These are phyloP conservation scores for Tachina fera DNA, from an alignment of 2,888 invertebrate species.

Conservation along the genomic window DNA sequence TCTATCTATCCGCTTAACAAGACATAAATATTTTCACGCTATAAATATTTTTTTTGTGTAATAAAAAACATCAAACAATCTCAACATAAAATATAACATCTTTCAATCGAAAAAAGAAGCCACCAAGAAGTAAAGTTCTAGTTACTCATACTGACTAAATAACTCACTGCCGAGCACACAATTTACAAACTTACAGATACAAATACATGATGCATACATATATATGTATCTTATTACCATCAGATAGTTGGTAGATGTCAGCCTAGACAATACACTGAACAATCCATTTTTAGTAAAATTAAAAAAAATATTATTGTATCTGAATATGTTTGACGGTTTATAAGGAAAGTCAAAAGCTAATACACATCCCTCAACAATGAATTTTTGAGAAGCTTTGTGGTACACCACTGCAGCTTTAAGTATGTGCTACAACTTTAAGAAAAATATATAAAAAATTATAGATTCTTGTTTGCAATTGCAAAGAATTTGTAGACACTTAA, in stretches of 20 bases:
- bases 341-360: slow-evolving; percentile 61
- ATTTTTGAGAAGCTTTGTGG: too few species aligned
- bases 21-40: slow-evolving; percentile 68
- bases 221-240: slow-evolving; percentile 68
- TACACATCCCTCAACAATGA: not conserved
- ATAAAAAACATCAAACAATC: slow-evolving; percentile 35
- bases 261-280: slow-evolving; percentile 28
- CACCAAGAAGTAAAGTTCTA: slow-evolving; percentile 36
- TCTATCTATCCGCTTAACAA: slow-evolving; percentile 35
- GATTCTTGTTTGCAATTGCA: not conserved
- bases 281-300: slow-evolving; percentile 51
- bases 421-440: slow-evolving; percentile 14
- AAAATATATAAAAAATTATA: slow-evolving; percentile 31
- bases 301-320: slow-evolving; percentile 38
- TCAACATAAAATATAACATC: slow-evolving; percentile 37
- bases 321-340: slow-evolving; percentile 66
- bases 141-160: slow-evolving; percentile 29
- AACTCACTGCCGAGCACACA: slow-evolving; percentile 37
- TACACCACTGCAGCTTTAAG: not conserved
- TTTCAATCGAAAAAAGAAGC: slow-evolving; percentile 27
- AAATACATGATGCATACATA: slow-evolving; percentile 57
- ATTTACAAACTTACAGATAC: not conserved
- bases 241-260: slow-evolving; percentile 66
- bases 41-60: slow-evolving; percentile 58
- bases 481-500: not conserved